Base-by-base conservation (phyloP, 2,113 vertebrate species). In the Hippopotamus amphibius region DNA sequence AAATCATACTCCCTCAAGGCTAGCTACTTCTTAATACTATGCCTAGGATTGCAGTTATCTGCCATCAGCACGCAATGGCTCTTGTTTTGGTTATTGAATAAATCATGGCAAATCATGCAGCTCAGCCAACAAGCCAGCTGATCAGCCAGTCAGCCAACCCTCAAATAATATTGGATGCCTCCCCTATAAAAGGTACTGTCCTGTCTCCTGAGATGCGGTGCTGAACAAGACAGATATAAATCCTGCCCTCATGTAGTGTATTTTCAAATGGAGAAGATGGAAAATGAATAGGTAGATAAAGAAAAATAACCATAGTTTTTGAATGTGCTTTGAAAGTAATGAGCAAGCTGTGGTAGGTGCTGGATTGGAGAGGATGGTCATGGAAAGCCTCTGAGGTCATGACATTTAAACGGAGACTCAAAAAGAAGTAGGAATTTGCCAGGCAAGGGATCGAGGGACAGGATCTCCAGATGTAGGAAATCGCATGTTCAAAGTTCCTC, bases 1-100 rank as follows among this genome's bases (percentile, higher is more conserved):
- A 97, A 97, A 94, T 97, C 91, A 91, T 92, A 82, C 9, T 88
- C 88, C 77, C 79, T 94, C 66, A 91, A 90, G 86, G 61, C 91
- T 85, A 55, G 88, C 91, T 94, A n/a, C 81, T 95, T n/a, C 61
- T 94, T n/a, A 91, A 63, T 61, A 30, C 55, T 63, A 3, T 66
- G 30, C 22, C 48, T 63, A 71, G 48, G 30, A 71, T 84, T 84
- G 81, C 71, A 82, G 59, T 91, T 94, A 89, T 59, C 76, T 93
- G n/a, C 85, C 22, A 71, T 88, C 71, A 86, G 43, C 82, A 96
- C 79, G 66, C 53, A 86, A 69, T 76, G 68, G 65, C 57, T 85
- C 21, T 90, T 80, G 53, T 13, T 92, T 97, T 94, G 59, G 59
- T 93, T 95, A 90, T 37, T 91, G 91, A 92, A 57, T 88, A 82